phyloP scores from a whole-genome alignment of 2,113 vertebrate genomes.

The Festucalex cinctus region DNA sequence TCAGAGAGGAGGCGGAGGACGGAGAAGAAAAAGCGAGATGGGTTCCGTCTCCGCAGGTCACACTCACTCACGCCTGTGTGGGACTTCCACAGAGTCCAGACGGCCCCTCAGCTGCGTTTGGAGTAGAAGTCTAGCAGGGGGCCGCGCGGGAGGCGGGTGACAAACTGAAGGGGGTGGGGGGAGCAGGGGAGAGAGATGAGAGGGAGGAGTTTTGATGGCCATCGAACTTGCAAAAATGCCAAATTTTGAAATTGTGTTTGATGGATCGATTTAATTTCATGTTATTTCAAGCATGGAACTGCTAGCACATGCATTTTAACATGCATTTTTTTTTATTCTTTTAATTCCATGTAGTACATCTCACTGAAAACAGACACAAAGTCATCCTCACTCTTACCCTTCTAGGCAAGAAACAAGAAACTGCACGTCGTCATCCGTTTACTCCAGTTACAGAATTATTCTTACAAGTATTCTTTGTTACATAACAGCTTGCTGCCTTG shows the following conservation, averaged over 20 bases:
- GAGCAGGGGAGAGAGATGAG: conserved; percentile 64
- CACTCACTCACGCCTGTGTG: conserved; percentile 81
- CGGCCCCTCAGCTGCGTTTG: conserved; percentile 85
- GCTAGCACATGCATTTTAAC: conserved; percentile 42
- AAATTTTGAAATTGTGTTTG: background rate
- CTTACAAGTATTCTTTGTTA: background rate
- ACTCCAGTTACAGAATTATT: background rate
- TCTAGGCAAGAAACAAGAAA: background rate
- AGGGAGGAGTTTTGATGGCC: conserved; percentile 68
- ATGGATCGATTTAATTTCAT: background rate
- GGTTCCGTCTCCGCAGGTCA: conserved; percentile 50
- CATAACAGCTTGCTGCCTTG: background rate
- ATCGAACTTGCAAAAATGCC: conserved; percentile 27
- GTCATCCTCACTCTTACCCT: conserved; percentile 34
- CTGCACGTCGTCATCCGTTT: background rate
- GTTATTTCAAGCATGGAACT: conserved; percentile 32
- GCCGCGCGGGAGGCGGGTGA: conserved; percentile 84
- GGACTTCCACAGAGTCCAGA: conserved; percentile 79
- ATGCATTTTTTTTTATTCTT: conserved; percentile 25
- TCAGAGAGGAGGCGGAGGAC: conserved; percentile 47
- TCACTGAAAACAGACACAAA: conserved; percentile 30
- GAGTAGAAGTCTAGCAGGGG: conserved; percentile 91
- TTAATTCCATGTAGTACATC: conserved; percentile 13
- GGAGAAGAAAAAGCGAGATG: conserved; percentile 47
- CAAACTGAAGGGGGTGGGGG: conserved; percentile 53